Base-by-base conservation (phyloP, 2,113 vertebrate genomes). In the Ascaphus truei region DNA sequence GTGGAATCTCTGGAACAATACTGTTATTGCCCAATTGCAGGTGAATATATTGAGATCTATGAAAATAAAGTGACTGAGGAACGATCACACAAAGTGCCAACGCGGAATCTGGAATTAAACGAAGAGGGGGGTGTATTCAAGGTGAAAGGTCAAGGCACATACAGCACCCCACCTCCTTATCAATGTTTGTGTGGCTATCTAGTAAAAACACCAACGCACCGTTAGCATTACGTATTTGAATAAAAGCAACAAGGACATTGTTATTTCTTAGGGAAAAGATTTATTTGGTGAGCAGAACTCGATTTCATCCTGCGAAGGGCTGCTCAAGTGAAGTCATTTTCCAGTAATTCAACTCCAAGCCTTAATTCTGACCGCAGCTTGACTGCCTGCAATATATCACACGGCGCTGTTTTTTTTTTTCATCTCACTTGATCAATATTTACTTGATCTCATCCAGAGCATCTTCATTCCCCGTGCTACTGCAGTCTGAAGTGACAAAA, bases 371-470 rank as follows among this genome's bases (percentile, higher is more conserved):
- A 77, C 2, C 1, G 18, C 7, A 60, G 29, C 22, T 71, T 34
- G 15, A 13, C 34, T 75, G 22, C 4, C 48, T 13, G 67, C 64
- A 50, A 33, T 23, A 58, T 15, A n/a, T 39, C 61, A 26, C 55
- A 33, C 2, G 1, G 12, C 59, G 25, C 73, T 71, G 66, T 39
- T 10, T 72, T 27, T 22, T 34, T 2, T 27, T 73, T 75, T 45
- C n/a, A 64, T 63, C 27, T 67, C 57, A 41, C 57, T 68, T 15
- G 26, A 62, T 71, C 75, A 62, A 33, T 51, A 20, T 20, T 61
- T 43, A 16, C 73, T 74, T 37, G 18, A 50, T 79, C 68, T 75
- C 26, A 36, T 60, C 47, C 18, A 9, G 33, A 56, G 62, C 61
- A 64, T 72, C 66, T 66, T 36, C 6, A 0, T 51, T 58, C 73